Conservation (phyloP, 2,113 vertebrate genomes). For the Embiotoca jacksoni region DNA sequence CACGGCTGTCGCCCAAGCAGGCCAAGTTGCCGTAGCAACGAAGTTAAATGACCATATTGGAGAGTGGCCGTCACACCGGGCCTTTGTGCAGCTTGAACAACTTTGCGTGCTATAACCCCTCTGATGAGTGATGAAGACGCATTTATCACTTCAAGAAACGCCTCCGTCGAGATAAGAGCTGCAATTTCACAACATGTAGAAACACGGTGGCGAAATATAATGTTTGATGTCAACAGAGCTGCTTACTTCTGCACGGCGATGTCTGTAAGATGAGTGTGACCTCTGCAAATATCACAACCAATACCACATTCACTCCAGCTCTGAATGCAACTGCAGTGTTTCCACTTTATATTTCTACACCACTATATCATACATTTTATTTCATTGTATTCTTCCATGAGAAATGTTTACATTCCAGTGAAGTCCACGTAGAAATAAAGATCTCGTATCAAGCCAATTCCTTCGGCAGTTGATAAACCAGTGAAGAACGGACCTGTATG, state of each 20-base stretch:
- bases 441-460: background rate
- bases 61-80: background rate
- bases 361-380: too few species aligned
- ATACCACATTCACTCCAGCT: background rate
- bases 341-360: too few species aligned
- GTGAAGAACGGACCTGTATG: slow-evolving; percentile 8
- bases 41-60: slow-evolving; percentile 50
- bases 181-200: background rate
- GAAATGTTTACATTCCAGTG: slow-evolving; percentile 5
- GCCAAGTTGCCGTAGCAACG: slow-evolving; percentile 49
- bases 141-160: background rate
- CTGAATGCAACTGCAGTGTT: too few species aligned
- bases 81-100: slow-evolving; percentile 7
- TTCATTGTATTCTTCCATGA: background rate
- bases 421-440: slow-evolving; percentile 11
- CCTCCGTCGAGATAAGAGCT: background rate
- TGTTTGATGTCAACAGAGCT: background rate
- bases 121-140: background rate
- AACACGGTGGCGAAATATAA: too few species aligned
- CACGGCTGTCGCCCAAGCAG: slow-evolving; percentile 23
- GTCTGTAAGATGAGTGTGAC: background rate
- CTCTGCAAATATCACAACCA: slow-evolving; percentile 2
- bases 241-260: background rate
- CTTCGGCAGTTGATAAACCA: slow-evolving; percentile 16
- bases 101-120: background rate